Conservation (phyloP, 2,888 invertebrate genomes). For the Eilema sororculum region DNA sequence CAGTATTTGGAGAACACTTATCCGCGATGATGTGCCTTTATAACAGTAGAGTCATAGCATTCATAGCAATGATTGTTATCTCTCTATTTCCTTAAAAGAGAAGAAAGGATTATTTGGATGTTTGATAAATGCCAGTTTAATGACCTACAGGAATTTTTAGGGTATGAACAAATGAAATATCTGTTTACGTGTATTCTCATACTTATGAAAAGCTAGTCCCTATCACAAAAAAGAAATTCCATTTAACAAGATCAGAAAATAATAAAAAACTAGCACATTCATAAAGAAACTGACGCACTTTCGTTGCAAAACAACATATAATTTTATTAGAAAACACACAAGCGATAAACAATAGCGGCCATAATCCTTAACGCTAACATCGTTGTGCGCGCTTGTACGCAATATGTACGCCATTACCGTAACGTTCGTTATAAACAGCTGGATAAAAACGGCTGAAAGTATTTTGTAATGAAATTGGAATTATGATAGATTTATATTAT, state of each 20-base stretch:
- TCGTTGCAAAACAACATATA: conserved; percentile 17
- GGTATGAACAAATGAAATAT: no score
- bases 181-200: not conserved
- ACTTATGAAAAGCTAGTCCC: not conserved
- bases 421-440: conserved; percentile 25
- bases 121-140: no score
- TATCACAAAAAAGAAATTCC: not conserved
- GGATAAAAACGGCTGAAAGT: conserved; percentile 16
- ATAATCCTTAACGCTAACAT: conserved; percentile 39
- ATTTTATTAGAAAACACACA: conserved; percentile 38
- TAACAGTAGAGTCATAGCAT: no score
- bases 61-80: not conserved
- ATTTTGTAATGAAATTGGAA: conserved; percentile 16
- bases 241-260: not conserved
- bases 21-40: no score
- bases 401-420: conserved; percentile 38
- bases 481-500: not conserved
- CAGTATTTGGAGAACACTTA: not conserved
- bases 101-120: not conserved
- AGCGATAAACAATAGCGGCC: conserved; percentile 39
- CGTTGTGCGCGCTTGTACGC: conserved; percentile 42
- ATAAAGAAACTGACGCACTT: not conserved
- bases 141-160: no score
- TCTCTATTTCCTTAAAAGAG: not conserved
- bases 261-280: not conserved